Evolutionary conservation across 30 jellyfish, hydroid and myxozoan species (phyloP).

Genomic region (Pseudorhiza aurosa): DNA sequence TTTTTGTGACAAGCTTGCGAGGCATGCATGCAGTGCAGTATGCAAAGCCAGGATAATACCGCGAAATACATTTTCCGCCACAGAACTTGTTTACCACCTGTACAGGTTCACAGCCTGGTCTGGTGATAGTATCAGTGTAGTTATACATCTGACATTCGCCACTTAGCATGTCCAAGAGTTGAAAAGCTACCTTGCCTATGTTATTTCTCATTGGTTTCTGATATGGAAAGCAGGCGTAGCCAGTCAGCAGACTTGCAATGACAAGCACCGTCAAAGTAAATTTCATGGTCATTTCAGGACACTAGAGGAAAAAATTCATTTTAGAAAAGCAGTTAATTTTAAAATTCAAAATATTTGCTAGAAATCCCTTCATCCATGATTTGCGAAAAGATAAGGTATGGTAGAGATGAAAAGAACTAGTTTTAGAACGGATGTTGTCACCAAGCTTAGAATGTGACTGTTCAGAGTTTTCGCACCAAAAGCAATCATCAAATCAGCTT

Average conservation of each 20-base stretch:
- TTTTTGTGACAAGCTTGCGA: slow-evolving; percentile 16
- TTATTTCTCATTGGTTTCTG: slow-evolving; percentile 1
- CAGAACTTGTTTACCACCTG: slow-evolving; percentile 59
- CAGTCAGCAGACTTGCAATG: neutral
- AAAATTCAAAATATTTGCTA: too few relatives aligned
- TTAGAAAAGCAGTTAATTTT: too few relatives aligned
- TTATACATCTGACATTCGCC: slow-evolving; percentile 61
- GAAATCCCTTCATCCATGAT: too few relatives aligned
- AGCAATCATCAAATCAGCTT: too few relatives aligned
- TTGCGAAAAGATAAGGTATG: too few relatives aligned
- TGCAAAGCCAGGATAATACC: slow-evolving; percentile 46
- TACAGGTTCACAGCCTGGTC: slow-evolving; percentile 76
- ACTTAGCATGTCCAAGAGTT: slow-evolving; percentile 19
- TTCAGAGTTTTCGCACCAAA: too few relatives aligned
- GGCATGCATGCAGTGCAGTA: slow-evolving; percentile 79
- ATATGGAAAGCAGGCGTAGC: slow-evolving; percentile 1
- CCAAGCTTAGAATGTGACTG: too few relatives aligned
- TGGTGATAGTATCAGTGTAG: slow-evolving; percentile 32
- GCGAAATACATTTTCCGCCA: slow-evolving; percentile 62
- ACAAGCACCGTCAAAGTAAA: neutral
- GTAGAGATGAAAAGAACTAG: too few relatives aligned
- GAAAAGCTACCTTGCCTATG: slow-evolving; percentile 35
- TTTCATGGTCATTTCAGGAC: neutral
- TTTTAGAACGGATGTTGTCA: too few relatives aligned
- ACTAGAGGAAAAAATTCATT: too few relatives aligned